Evolutionary conservation across 2,113 vertebrate genomes (phyloP), one percentile per base, ranked within the genome.

Genomic region (Heteronetta atricapilla): DNA sequence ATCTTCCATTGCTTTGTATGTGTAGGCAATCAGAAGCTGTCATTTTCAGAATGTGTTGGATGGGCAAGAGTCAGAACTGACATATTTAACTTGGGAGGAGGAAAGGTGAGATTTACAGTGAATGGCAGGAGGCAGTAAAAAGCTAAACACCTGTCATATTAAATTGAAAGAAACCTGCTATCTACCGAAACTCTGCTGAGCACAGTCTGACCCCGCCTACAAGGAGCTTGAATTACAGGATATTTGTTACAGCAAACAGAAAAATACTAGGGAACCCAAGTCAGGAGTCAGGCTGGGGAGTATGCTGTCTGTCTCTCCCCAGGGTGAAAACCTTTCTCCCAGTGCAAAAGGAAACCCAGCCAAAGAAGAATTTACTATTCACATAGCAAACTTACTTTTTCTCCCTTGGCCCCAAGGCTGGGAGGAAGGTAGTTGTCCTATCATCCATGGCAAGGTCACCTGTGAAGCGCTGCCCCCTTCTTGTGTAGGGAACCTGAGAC

Each of bases 131-230:
- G 48, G 33, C 77, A 76, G 85, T 76, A 83, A 77, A 82, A 89
- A 89, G 52, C 31, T 21, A 58, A 94, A 87, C 34, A 87, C 40
- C n/a, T 94, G 70, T 66, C 70, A 73, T n/a, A 62, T 62, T n/a
- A 84, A 82, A 55, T 2, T 63, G 78, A 87, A 94, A 82, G 74
- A 93, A 90, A 93, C n/a, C n/a, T 82, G 62, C 86, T 76, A 31
- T 38, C 66, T 72, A 52, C 53, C 9, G 34, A 77, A 95, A 94
- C 53, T 90, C 40, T 84, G 1, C 60, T 16, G 60, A 94, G 88
- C 31, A 77, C 36, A 63, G n/a, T 29, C 33, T 53, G 69, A 89
- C 84, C 56, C 56, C 77, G 72, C 69, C 72, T 76, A 64, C 3
- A 2, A 53, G 75, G 55, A 58, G 58, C 69, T 81, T 78, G 78